A percentile compares a stretch with the other conserved stretches of the same genome.
Evolutionary conservation across 2,888 invertebrate genomes (phyloP).

Genomic region (Aleiodes leptofemur): DNA sequence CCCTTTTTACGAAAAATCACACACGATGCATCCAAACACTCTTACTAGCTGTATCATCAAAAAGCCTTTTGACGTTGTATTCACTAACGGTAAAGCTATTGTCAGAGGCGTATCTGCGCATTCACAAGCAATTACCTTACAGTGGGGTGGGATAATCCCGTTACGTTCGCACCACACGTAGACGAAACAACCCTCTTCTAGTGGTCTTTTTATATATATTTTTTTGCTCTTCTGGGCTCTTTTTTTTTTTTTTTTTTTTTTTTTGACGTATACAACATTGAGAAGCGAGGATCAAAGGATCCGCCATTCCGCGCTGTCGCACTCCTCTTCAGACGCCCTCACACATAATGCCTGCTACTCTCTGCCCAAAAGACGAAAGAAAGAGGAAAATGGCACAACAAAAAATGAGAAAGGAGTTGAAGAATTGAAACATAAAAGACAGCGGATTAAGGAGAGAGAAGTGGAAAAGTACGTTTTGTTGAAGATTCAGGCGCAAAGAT

Average conservation of each 20-base stretch:
- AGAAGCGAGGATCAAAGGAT: conserved; percentile 42
- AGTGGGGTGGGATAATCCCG: conserved; percentile 72
- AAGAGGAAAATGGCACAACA: conserved; percentile 16
- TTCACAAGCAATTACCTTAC: conserved; percentile 74
- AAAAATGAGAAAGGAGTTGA: neutral
- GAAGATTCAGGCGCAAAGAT: conserved; percentile 16
- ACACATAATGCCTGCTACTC: conserved; percentile 39
- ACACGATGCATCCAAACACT: conserved; percentile 64
- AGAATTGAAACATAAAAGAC: neutral
- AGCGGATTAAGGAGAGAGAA: conserved; percentile 27
- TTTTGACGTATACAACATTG: conserved; percentile 3
- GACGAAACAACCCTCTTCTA: conserved; percentile 30
- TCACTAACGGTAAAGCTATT: conserved; percentile 58
- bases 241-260: conserved; percentile 16
- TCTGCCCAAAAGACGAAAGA: conserved; percentile 33
- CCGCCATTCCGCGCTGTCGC: conserved; percentile 35
- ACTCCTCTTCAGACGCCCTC: conserved; percentile 36
- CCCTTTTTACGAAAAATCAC: conserved; percentile 21
- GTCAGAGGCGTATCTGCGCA: conserved; percentile 65
- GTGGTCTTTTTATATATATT: conserved; percentile 32
- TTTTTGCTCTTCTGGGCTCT: conserved; percentile 10
- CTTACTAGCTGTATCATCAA: conserved; percentile 36
- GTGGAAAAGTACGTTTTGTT: conserved; percentile 30
- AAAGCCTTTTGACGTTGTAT: conserved; percentile 13
- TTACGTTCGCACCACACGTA: conserved; percentile 59